Evolutionary conservation across 2,113 vertebrate species (phyloP), one percentile per base, ranked within the genome.

Genomic region (Ammodytes marinus): DNA sequence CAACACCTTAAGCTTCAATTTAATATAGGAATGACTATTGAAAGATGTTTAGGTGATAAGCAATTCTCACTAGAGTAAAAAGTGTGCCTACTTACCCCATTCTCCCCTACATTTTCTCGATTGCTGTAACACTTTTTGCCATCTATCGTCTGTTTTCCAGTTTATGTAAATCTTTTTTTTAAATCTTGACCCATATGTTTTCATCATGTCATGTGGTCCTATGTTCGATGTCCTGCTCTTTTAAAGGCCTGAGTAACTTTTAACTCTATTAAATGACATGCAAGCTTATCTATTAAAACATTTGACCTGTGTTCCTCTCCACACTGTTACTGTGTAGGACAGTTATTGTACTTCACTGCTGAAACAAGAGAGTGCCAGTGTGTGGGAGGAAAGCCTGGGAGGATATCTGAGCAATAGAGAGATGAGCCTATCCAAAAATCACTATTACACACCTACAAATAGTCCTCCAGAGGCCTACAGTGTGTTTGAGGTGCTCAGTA

Each of bases 331-430:
- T 82, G 85, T n/a, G 54, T 65, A 74, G 63, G 47, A 27, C 69
- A 73, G 77, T 76, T 70, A 68, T 76, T 83, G 84, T 70, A 88
- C 79, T 87, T 84, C 66, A 78, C 71, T 71, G 84, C 66, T 86
- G 82, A 79, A 86, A 87, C 85, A 72, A 83, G 75, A 66, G 83
- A 88, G 85, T 83, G 65, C 74, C 59, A 83, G 82, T 63, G 82
- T 84, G 92, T 90, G 82, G 90, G 92, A 86, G 82, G 84, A 58
- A 81, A 78, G 69, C 68, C 15, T 86, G 87, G 87, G 91, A 82
- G 83, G 84, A 77, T 84, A 83, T 49, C 67, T 40, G 80, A 79
- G 86, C 27, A 39, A 66, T 78, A 61, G 71, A 60, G 74, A 79
- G 81, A 85, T 81, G 76, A 83, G 74, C 53, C 53, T 3, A 11